Base-by-base conservation (phyloP, 2,888 invertebrate genomes). In the Lasius fuliginosus region DNA sequence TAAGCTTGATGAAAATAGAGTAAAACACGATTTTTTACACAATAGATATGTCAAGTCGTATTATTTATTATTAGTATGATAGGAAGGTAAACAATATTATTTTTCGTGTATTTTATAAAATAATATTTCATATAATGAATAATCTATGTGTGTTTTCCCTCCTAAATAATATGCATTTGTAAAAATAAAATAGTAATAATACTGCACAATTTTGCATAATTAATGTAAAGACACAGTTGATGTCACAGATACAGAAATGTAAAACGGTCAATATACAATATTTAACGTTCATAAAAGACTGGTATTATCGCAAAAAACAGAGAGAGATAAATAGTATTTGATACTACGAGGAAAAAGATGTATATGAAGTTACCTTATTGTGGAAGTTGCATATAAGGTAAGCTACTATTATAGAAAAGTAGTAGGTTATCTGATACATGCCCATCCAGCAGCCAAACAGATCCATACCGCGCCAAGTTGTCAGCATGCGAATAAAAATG, bases 391-490 rank as follows among this genome's bases (percentile, higher is more conserved):
- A 42, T 62, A 64, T 62, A 82, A 74, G 62, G 73, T 76, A 86
- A 86, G 83, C 77, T 58, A 85, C 58, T 77, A 53, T 60, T 77
- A 81, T 79, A 68, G 84, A 77, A 65, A 84, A 82, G 83, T 86
- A 87, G 84, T 74, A 76, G 82, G 86, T 83, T 86, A 84, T 87
- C 87, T 83, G 74, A 82, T 87, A 86, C 87, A 89, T 83, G 69
- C 81, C 77, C 84, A 62, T 67, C 68, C 68, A 73, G 53, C 84
- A 84, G 79, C 87, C 84, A 89, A 89, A 89, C 88, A 89, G 87
- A 85, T 86, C 84, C 82, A 58, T 33, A 67, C 49, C 60, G n/a
- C 60, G 83, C 42, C 88, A 87, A 87, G 83, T 87, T 86, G 86
- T 87, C 88, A 86, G 87, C 75, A 65, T 60, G 74, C 73, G 76